Percentiles rank a stretch among this genome's conserved stretches.
Conservation (phyloP, 1,140 invertebrate species). For the Drosophila hydei region DNA sequence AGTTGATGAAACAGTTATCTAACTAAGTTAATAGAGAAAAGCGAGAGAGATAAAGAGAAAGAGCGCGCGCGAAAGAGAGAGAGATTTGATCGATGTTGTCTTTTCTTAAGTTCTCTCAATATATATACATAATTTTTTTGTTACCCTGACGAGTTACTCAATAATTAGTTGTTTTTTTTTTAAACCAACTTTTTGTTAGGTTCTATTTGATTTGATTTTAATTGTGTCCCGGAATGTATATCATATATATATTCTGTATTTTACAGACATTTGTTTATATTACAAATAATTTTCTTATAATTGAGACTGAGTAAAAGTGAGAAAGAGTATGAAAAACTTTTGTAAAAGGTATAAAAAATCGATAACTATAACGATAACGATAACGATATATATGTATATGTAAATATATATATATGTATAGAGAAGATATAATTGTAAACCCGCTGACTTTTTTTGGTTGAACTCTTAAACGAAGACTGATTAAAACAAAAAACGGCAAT, state of each 20-base stretch:
- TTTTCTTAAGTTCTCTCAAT: slow-evolving; percentile 24
- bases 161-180: slow-evolving; percentile 45
- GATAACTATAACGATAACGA: slow-evolving; percentile 30
- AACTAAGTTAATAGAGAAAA: slow-evolving; percentile 34
- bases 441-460: slow-evolving; percentile 82
- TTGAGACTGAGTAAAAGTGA: slow-evolving; percentile 72
- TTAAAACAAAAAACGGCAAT: slow-evolving; percentile 71
- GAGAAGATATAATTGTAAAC: slow-evolving; percentile 49
- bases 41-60: background rate
- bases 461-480: slow-evolving; percentile 81
- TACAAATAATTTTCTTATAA: slow-evolving; percentile 69
- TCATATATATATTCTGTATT: slow-evolving; percentile 36
- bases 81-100: slow-evolving; percentile 6
- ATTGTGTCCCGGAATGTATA: slow-evolving; percentile 45
- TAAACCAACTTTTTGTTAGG: slow-evolving; percentile 6
- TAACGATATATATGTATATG: slow-evolving; percentile 16
- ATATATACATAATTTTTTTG: slow-evolving; percentile 4
- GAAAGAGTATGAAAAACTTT: slow-evolving; percentile 69
- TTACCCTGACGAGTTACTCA: slow-evolving; percentile 46
- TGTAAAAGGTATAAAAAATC: slow-evolving; percentile 55
- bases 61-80: background rate
- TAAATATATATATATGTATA: slow-evolving; percentile 2
- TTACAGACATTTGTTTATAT: slow-evolving; percentile 38
- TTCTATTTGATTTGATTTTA: slow-evolving; percentile 47
- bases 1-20: slow-evolving; percentile 56